Evolutionary conservation across 2,888 invertebrate genomes (phyloP), one percentile per base, ranked within the genome.

Genomic region (Holacanthella duospinosa): DNA sequence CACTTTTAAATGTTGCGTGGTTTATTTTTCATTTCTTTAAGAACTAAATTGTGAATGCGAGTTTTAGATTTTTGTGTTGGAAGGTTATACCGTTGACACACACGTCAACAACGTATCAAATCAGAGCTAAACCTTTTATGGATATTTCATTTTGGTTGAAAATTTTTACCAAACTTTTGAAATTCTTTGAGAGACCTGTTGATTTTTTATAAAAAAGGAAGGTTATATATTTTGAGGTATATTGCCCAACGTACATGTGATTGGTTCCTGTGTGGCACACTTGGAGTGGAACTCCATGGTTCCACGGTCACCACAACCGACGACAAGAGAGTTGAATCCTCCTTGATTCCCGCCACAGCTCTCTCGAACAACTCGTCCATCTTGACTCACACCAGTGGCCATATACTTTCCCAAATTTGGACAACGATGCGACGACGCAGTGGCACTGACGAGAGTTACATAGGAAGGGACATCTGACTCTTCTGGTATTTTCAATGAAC

Each of bases 211-310:
- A 36, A 36, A 36, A 36, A 6, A 6, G 36, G 9, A 36, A 36
- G 36, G 36, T 36, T 36, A 12, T 16, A 36, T 36, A 36, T 36
- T 6, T 36, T 36, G 36, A 6, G 16, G 36, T 36, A n/a, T n/a
- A n/a, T n/a, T n/a, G n/a, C n/a, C n/a, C n/a, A n/a, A n/a, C n/a
- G n/a, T 69, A 76, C 76, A 74, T 60, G 75, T 74, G 53, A 74
- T 71, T 55, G 74, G 72, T 62, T 76, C 75, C 60, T 70, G 71
- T 43, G 74, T 68, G 64, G 72, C 72, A 63, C 84, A 85, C 1
- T 80, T 76, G 0, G 83, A 82, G 69, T 81, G 81, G 74, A 84
- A 82, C 75, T 84, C 84, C 76, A 85, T 80, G 24, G 81, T 80
- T 73, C 67, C 67, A 83, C 82, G 0, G 43, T 71, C 73, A 76